Base-by-base conservation (phyloP, 2,888 invertebrate species). In the Pomacea canaliculata region DNA sequence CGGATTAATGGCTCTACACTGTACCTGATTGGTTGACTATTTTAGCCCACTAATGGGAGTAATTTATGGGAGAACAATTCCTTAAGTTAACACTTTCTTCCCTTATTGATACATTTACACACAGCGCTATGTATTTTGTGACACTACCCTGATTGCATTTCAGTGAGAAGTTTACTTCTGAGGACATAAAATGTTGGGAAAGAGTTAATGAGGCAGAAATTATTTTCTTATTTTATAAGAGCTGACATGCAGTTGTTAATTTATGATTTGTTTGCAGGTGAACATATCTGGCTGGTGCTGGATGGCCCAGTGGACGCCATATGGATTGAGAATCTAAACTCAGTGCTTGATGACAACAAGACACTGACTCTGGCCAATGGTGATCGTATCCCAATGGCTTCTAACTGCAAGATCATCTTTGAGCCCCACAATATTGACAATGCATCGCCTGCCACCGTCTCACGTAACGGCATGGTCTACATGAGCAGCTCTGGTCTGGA, bases 361-460 rank as follows among this genome's bases (percentile, higher is more conserved):
- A 91, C 91, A 71, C 81, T 91, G 83, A 98, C 98, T 0, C 91
- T 98, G 83, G 98, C 98, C 8, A 98, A 98, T 88, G 91, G 98
- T 10, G 98, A 98, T 92, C 94, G 98, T 59, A 93, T 98, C 74
- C 94, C 96, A 0, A 98, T 98, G 98, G 94, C 97, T 0, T 95
- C 96, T 0, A 95, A 95, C 16, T 97, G 97, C 77, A 98, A 98
- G 92, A 96, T 98, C 76, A 96, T 98, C 84, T 98, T 98, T 89
- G 98, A 98, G 89, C 97, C 98, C 0, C 97, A 98, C 90, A 98
- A 98, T 90, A 97, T 98, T 80, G 98, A 98, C 89, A 98, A 98
- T 88, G 98, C 98, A 0, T 97, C 97, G 16, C 98, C 98, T 3
- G 98, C 98, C 1, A 98, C 98, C 0, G 98, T 98, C 0, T 98